Percentiles rank a stretch among this genome's conserved stretches.
These are phyloP conservation scores for Loriculus beryllinus DNA, from an alignment of 2,797 vertebrate species.

Conservation along the genomic window DNA sequence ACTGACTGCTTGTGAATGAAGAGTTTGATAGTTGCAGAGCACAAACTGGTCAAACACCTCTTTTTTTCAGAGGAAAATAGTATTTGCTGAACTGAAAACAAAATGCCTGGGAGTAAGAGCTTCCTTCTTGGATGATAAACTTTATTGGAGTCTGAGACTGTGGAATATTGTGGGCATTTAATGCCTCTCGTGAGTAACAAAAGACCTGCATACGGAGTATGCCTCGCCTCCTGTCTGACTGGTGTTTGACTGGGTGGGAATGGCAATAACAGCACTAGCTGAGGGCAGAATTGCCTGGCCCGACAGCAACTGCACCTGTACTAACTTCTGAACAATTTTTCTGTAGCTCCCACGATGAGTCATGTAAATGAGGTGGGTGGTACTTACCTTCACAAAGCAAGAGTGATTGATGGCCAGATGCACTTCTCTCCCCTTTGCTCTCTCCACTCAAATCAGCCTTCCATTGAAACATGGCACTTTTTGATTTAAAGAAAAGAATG, in stretches of 20 bases:
- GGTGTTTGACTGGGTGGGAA: background rate
- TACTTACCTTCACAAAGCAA: background rate
- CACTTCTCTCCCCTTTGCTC: background rate
- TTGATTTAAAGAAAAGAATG: conserved; percentile 9
- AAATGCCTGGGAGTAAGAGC: background rate
- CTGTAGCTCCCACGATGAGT: conserved; percentile 38
- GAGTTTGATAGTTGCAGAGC: background rate
- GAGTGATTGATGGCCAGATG: background rate
- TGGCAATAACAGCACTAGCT: background rate
- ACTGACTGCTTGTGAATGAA: background rate
- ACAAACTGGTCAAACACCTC: background rate
- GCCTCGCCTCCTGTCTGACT: background rate
- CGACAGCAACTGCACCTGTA: rapidly evolving
- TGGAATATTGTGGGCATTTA: background rate
- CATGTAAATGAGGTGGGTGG: conserved; percentile 11
- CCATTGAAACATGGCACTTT: background rate
- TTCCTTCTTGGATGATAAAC: background rate
- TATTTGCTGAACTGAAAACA: background rate
- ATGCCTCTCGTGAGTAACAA: background rate
- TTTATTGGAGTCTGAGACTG: background rate
- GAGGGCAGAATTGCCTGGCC: background rate
- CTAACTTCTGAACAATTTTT: conserved; percentile 27
- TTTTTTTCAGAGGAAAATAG: background rate
- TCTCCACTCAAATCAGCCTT: conserved; percentile 11
- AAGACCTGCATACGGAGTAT: background rate